Percentiles rank a stretch among this genome's conserved stretches.
These are phyloP conservation scores for Scaptomyza polygonia DNA, from an alignment of 2,888 invertebrate genomes.

Conservation along the genomic window DNA sequence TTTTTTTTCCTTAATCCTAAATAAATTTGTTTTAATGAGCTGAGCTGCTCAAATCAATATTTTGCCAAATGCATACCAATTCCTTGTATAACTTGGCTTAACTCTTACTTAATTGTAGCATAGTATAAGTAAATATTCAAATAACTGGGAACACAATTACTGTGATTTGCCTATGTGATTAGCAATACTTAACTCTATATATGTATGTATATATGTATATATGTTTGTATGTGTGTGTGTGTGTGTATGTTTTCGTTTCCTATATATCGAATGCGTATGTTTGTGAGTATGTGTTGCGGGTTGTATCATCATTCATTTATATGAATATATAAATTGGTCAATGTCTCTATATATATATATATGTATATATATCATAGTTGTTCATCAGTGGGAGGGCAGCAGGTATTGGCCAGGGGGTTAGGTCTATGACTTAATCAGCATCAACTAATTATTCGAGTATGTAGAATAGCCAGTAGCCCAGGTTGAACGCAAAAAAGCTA, in stretches of 20 bases:
- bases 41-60: slow-evolving; percentile 23
- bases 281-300: slow-evolving; percentile 29
- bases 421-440: slow-evolving; percentile 17
- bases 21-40: slow-evolving; percentile 8
- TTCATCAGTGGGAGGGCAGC: slow-evolving; percentile 54
- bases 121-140: slow-evolving; percentile 32
- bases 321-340: slow-evolving; percentile 46
- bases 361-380: slow-evolving; percentile 31
- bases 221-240: slow-evolving; percentile 17
- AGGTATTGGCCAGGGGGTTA: slow-evolving; percentile 25
- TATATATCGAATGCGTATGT: slow-evolving; percentile 12
- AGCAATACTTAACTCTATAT: slow-evolving; percentile 48
- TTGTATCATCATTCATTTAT: slow-evolving; percentile 40
- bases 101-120: slow-evolving; percentile 32
- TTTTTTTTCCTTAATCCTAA: slow-evolving; percentile 16
- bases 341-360: slow-evolving; percentile 25
- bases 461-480: slow-evolving; percentile 98
- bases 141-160: slow-evolving; percentile 42
- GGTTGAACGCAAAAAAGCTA: slow-evolving; percentile 97
- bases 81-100: slow-evolving; percentile 47
- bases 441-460: slow-evolving; percentile 87
- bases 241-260: slow-evolving; percentile 7
- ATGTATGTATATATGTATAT: slow-evolving; percentile 18
- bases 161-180: slow-evolving; percentile 43
- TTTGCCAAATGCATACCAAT: slow-evolving; percentile 45